Evolutionary conservation across 2,113 vertebrate species (phyloP), one percentile per base, ranked within the genome.

Genomic region (Macaca mulatta): DNA sequence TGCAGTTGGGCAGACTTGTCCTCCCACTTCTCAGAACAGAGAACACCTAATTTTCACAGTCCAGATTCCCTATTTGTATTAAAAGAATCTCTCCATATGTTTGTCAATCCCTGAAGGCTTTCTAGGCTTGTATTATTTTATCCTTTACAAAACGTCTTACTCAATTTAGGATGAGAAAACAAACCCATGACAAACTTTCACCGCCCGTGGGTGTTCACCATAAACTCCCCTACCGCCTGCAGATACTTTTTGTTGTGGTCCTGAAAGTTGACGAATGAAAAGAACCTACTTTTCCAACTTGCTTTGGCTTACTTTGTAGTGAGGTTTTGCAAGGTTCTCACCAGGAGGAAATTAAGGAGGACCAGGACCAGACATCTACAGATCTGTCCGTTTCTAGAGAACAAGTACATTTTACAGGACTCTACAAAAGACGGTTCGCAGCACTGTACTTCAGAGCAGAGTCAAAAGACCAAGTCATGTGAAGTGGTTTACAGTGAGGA

Each of bases 51-150:
- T 57, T 95, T 96, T 57, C 45, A 89, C 17, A 35, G 8, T 81
- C 22, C 78, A 38, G 25, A 64, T 48, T 57, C 67, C 50, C 61
- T 78, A 32, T 84, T 89, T 82, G 77, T 80, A 35, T 38, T 35
- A 72, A 79, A 69, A 59, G 27, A 79, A 30, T 69, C n/a, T 38
- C 48, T 52, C 25, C 40, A 1, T 61, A 16, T 40, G 27, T 84
- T 75, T 75, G 23, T 69, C 25, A 59, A 78, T 89, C 14, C 17
- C 43, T 64, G 43, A 95, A 70, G 83, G 7, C 38, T 40, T 96
- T 57, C 25, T 43, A 74, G 59, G 48, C n/a, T 16, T 57, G 38
- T 89, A 93, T 74, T 30, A 89, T 89, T 93, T 91, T 70, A 85
- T 84, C 64, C 25, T 90, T 94, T 77, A 90, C 7, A 75, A 79